A percentile compares a stretch with the other conserved stretches of the same genome.
Conservation (phyloP, 2,797 vertebrate genomes). For the Pseudocheirus occidentalis region DNA sequence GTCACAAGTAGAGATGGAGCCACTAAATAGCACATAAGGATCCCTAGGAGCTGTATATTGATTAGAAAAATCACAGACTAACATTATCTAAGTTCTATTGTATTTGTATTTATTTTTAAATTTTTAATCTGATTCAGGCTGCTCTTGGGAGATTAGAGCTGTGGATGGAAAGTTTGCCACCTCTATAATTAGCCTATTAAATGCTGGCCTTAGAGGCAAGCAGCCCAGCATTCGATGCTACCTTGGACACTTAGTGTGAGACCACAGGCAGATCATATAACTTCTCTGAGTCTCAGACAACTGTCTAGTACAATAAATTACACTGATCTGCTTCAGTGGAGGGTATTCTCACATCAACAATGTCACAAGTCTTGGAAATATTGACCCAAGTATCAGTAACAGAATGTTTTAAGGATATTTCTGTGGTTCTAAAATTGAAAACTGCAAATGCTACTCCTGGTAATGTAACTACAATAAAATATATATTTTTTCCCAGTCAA, state of each 20-base stretch:
- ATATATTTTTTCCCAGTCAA: neutral
- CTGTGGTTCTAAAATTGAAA: constrained; percentile 16
- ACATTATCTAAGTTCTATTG: neutral
- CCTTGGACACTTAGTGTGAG: neutral
- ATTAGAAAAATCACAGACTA: neutral
- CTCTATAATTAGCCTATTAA: neutral
- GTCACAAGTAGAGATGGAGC: neutral
- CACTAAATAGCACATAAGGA: neutral
- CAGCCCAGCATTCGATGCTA: neutral
- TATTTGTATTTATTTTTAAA: neutral
- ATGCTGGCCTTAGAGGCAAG: neutral
- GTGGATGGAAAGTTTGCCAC: neutral
- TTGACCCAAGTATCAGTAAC: neutral
- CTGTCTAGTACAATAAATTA: neutral
- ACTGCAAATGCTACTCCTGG: neutral
- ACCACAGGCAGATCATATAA: neutral
- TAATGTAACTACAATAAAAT: neutral
- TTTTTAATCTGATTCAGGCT: neutral
- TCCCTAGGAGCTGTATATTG: neutral
- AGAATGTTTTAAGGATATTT: constrained; percentile 41
- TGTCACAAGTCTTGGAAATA: constrained; percentile 59
- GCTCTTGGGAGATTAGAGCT: neutral
- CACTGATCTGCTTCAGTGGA: neutral
- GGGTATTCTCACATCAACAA: neutral
- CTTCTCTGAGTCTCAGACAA: neutral